Evolutionary conservation across 1,140 invertebrate species (phyloP).

Genomic region (Heliconius melpomene): DNA sequence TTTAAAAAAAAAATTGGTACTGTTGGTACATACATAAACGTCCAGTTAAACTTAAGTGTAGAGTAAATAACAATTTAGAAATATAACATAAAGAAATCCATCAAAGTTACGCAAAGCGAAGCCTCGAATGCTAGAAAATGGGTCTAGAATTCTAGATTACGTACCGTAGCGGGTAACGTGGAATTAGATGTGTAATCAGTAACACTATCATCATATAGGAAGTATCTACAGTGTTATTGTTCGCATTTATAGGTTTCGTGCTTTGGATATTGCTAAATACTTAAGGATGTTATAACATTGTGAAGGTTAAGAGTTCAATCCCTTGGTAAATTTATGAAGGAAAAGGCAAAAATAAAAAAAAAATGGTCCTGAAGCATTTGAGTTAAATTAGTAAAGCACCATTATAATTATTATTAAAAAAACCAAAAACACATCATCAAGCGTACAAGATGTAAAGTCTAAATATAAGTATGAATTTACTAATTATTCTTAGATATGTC

Average conservation of each 20-base stretch:
- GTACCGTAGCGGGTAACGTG: slow-evolving; percentile 21
- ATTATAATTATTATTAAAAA: no score
- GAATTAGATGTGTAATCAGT: slow-evolving; percentile 33
- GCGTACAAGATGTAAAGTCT: not conserved
- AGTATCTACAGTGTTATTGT: not conserved
- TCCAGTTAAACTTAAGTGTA: not conserved
- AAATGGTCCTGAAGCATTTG: no score
- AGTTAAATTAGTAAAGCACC: no score
- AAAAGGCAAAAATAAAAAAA: no score
- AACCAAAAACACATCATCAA: not conserved
- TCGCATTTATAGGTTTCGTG: not conserved
- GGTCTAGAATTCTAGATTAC: slow-evolving; percentile 29
- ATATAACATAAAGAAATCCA: slow-evolving; percentile 16
- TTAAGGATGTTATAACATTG: no score
- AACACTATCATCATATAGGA: slow-evolving; percentile 25
- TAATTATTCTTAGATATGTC: slow-evolving; percentile 11
- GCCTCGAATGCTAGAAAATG: slow-evolving; percentile 18
- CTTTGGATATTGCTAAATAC: not conserved
- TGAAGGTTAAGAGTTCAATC: no score
- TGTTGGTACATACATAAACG: not conserved
- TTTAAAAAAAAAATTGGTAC: no score
- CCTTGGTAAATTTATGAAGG: no score
- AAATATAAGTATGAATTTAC: slow-evolving; percentile 32
- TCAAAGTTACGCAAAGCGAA: slow-evolving; percentile 30
- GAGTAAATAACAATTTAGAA: slow-evolving; percentile 10